A percentile compares a stretch with the other conserved stretches of the same genome.
These are phyloP conservation scores for Theonella swinhoei DNA, from an alignment of 37 sponge, comb jelly and placozoan genomes.

Conservation along the genomic window DNA sequence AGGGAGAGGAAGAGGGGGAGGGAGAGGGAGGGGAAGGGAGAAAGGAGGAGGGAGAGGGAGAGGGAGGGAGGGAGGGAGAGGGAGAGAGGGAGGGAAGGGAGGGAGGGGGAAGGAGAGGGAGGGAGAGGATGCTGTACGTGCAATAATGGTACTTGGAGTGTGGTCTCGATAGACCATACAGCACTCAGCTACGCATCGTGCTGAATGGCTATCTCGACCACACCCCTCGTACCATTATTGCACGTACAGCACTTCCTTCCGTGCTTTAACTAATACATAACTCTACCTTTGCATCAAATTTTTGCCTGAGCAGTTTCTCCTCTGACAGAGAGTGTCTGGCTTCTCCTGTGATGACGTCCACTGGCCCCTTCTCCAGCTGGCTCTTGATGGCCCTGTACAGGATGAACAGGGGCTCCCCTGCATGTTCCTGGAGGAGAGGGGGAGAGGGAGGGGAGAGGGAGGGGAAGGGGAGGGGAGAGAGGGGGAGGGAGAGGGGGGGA, in stretches of 20 bases:
- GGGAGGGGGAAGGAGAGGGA: too few relatives aligned
- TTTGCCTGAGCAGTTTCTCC: slow-evolving; percentile 90
- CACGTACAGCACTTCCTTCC: too few relatives aligned
- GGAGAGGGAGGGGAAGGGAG: slow-evolving; percentile 6
- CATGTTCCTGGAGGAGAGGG: slow-evolving; percentile 61
- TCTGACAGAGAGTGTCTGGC: slow-evolving; percentile 89
- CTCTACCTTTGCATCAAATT: too few relatives aligned
- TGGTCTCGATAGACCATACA: too few relatives aligned
- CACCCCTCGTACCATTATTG: too few relatives aligned
- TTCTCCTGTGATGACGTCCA: slow-evolving; percentile 93
- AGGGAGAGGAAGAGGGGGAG: slow-evolving; percentile 6
- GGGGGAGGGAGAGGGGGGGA: too few relatives aligned
- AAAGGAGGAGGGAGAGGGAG: not conserved
- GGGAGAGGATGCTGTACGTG: too few relatives aligned
- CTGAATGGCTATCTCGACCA: too few relatives aligned
- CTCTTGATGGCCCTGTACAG: slow-evolving; percentile 90
- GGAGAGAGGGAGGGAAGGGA: too few relatives aligned
- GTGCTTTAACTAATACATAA: too few relatives aligned
- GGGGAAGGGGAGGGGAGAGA: not conserved
- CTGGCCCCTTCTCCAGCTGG: slow-evolving; percentile 96
- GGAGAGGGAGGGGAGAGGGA: not conserved
- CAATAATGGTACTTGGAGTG: too few relatives aligned
- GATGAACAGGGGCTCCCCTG: slow-evolving; percentile 83
- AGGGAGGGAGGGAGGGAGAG: not conserved
- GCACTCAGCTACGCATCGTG: too few relatives aligned